Conservation (phyloP, 2,888 invertebrate genomes). For the Pristionchus entomophagus region DNA sequence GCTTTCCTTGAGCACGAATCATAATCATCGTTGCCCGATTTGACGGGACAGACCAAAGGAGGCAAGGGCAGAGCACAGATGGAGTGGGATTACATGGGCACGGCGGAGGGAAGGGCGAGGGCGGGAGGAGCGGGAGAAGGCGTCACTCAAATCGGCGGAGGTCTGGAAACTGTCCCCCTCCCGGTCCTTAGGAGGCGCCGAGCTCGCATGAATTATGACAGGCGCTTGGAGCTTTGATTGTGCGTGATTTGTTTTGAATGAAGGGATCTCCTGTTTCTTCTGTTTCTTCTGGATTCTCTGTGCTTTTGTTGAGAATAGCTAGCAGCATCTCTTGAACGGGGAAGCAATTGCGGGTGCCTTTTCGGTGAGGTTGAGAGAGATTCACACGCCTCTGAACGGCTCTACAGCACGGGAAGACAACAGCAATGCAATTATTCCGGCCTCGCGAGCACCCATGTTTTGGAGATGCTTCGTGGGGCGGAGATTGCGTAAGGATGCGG, state of each 20-base stretch:
- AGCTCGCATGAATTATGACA: constrained; percentile 1
- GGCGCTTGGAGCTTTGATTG: neutral
- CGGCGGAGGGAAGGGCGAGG: neutral
- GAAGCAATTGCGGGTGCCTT: no score
- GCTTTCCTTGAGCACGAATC: neutral
- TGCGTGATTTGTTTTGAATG: neutral
- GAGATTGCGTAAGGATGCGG: constrained; percentile 1
- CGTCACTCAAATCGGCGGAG: constrained; percentile 7
- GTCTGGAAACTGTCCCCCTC: constrained; percentile 16
- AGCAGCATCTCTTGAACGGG: neutral
- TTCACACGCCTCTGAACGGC: neutral
- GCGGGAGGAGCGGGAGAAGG: neutral
- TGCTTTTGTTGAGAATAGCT: neutral
- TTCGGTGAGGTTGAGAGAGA: neutral
- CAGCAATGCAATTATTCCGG: neutral
- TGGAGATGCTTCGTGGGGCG: neutral
- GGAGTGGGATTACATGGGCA: constrained; percentile 40
- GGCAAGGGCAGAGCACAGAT: neutral
- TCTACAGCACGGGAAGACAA: neutral
- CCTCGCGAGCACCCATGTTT: neutral
- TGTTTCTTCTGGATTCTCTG: neutral
- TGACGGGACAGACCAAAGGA: constrained; percentile 20
- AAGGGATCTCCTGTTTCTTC: neutral
- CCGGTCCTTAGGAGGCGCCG: neutral
- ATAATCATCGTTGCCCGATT: neutral